These are phyloP conservation scores for Luidia sarsii DNA, from an alignment of 53 echinoderm and acorn worm genomes.

Conservation along the genomic window DNA sequence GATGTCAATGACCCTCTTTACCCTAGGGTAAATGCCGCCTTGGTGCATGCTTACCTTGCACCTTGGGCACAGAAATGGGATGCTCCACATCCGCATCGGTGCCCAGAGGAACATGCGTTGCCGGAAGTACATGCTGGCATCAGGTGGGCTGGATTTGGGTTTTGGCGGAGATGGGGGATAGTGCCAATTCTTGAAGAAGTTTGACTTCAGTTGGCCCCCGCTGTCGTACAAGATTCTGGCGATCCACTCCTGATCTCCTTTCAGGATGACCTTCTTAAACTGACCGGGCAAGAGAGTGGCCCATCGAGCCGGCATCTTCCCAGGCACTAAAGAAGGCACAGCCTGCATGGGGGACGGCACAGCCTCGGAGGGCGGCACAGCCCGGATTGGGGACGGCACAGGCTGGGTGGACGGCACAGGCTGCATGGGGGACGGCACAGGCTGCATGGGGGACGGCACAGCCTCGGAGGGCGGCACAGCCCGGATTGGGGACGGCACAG, in stretches of 20 bases:
- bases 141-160: not conserved
- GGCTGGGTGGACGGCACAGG: too few species aligned
- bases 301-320: too few species aligned
- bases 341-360: too few species aligned
- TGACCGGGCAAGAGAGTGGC: slow-evolving; percentile 14
- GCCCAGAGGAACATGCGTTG: slow-evolving; percentile 43
- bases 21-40: slow-evolving; percentile 59
- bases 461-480: slow-evolving; percentile 37
- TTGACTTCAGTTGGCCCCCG: slow-evolving; percentile 15
- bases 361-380: too few species aligned
- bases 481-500: slow-evolving; percentile 23
- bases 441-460: too few species aligned
- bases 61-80: slow-evolving; percentile 38
- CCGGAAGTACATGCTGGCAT: not conserved
- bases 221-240: slow-evolving; percentile 36
- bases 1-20: slow-evolving; percentile 48
- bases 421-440: too few species aligned
- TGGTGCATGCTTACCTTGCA: slow-evolving; percentile 41
- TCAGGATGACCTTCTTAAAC: slow-evolving; percentile 20
- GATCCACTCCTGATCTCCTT: slow-evolving; percentile 51
- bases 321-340: slow-evolving; percentile 15
- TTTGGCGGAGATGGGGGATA: not conserved
- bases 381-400: too few species aligned
- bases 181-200: not conserved
- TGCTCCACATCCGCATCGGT: slow-evolving; percentile 44